phyloP scores from a whole-genome alignment of 2,797 vertebrate species.

The Pachyuromys duprasi region DNA sequence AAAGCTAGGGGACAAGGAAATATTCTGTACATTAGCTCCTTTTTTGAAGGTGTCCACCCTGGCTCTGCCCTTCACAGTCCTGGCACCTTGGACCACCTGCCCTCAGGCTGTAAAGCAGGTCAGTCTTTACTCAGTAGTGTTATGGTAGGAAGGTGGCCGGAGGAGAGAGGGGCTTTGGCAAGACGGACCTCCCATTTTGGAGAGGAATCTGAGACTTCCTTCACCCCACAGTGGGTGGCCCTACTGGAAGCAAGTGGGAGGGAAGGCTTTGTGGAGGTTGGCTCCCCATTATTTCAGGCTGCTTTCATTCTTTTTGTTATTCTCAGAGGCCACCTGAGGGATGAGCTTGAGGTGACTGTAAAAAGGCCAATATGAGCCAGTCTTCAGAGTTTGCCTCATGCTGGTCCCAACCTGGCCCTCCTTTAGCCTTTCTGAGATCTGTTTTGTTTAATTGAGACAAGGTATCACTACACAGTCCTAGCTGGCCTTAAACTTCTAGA shows the following conservation, averaged over 20 bases:
- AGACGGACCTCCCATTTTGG: neutral
- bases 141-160: neutral
- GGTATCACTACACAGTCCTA: neutral
- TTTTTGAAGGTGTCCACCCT: neutral
- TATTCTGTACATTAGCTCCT: neutral
- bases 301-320: constrained; percentile 54
- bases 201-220: neutral
- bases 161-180: neutral
- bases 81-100: neutral
- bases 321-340: neutral
- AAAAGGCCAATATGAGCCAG: neutral
- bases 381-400: neutral
- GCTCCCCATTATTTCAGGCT: neutral
- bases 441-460: neutral
- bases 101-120: neutral
- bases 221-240: neutral
- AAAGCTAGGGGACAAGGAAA: neutral
- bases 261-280: neutral
- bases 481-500: neutral
- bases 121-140: neutral
- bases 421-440: neutral
- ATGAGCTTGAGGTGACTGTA: neutral
- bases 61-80: neutral
- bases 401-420: too few relatives aligned
- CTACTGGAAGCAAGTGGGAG: neutral